phyloP scores from a whole-genome alignment of 2,888 invertebrate species.

The Volucella inanis region DNA sequence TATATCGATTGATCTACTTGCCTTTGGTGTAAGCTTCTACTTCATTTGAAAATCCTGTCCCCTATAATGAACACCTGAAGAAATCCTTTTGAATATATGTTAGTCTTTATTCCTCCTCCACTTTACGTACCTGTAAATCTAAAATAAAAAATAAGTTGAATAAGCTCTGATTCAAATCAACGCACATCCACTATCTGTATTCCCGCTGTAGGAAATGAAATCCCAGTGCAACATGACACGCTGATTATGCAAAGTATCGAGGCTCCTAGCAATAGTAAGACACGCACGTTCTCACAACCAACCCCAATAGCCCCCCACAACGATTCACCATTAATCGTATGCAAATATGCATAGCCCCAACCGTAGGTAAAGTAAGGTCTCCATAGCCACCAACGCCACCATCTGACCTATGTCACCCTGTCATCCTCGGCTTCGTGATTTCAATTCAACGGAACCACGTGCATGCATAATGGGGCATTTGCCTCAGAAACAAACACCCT shows the following conservation, averaged over 20 bases:
- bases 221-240: conserved; percentile 49
- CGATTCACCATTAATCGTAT: conserved; percentile 60
- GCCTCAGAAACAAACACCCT: conserved; percentile 37
- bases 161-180: not conserved
- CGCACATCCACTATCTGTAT: not conserved
- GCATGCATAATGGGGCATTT: conserved; percentile 61
- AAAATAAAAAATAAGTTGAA: no score
- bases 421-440: conserved; percentile 38
- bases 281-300: conserved; percentile 42
- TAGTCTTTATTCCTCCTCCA: not conserved
- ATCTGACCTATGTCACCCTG: conserved; percentile 70
- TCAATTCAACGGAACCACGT: conserved; percentile 60
- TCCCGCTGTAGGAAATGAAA: not conserved
- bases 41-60: no score
- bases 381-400: conserved; percentile 66
- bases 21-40: no score
- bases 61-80: no score
- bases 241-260: conserved; percentile 63
- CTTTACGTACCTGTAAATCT: no score
- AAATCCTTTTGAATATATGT: no score
- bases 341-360: conserved; percentile 65
- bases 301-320: conserved; percentile 20
- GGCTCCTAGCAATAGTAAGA: conserved; percentile 28
- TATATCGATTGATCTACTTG: no score
- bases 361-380: conserved; percentile 29